A percentile compares a stretch with the other conserved stretches of the same genome.
Evolutionary conservation across 64 coral and sea anemone species (phyloP).

Genomic region (Astreopora myriophthalma): DNA sequence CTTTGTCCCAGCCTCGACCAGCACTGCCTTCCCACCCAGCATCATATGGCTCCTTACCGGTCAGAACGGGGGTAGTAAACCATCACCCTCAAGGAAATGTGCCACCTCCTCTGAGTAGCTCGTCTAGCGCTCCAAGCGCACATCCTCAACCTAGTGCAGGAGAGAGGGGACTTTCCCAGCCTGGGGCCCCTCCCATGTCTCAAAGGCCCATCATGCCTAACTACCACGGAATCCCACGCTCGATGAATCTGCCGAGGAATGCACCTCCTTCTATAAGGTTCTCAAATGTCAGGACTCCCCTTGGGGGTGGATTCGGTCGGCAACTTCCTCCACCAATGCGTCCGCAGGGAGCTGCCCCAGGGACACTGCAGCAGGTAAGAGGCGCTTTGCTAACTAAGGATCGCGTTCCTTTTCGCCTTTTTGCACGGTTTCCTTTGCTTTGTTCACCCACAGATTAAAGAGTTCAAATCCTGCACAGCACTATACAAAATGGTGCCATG

Average conservation of each 20-base stretch:
- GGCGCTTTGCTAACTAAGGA: neutral
- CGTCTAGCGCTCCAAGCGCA: neutral
- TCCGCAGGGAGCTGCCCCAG: neutral
- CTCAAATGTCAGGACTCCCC: conserved; percentile 18
- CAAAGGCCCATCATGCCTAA: conserved; percentile 67
- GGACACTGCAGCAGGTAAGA: conserved; percentile 9
- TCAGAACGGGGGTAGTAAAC: neutral
- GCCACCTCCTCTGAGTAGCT: conserved; percentile 13
- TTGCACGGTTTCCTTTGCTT: neutral
- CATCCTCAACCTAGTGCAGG: neutral
- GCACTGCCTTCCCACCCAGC: neutral
- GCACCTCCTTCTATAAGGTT: conserved; percentile 10
- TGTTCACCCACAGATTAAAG: neutral
- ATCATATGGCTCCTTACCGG: neutral
- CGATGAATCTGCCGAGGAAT: conserved; percentile 19
- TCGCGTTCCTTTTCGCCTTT: neutral
- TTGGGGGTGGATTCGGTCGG: conserved; percentile 7
- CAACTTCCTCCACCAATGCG: conserved; percentile 16
- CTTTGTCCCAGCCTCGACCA: neutral
- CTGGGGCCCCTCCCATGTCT: conserved; percentile 12
- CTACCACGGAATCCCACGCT: conserved; percentile 35
- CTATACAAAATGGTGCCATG: no score
- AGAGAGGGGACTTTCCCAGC: conserved; percentile 5
- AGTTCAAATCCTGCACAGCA: no score
- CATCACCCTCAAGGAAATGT: conserved; percentile 21